Percentiles rank a stretch among this genome's conserved stretches.
phyloP scores from a whole-genome alignment of 2,888 invertebrate genomes.

The Oligia strigilis region DNA sequence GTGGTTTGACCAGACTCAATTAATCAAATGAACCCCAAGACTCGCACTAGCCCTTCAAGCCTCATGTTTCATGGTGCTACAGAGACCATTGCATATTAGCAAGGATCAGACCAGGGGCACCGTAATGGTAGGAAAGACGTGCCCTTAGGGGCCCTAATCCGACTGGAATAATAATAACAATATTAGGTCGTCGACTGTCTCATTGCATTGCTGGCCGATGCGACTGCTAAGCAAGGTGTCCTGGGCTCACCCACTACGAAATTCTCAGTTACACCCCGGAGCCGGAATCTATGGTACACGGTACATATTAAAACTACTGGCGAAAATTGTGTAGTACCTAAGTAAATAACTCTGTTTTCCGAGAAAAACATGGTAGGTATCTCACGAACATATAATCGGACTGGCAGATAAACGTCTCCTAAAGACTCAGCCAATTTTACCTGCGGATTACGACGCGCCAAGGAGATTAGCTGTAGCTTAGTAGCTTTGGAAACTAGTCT shows the following conservation, averaged over 20 bases:
- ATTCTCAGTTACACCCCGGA: not conserved
- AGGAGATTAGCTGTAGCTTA: conserved; percentile 21
- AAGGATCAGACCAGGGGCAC: not conserved
- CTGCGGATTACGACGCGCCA: conserved; percentile 26
- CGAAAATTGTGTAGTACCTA: not conserved
- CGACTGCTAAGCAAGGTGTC: not conserved
- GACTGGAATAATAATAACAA: not conserved
- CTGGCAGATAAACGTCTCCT: not conserved
- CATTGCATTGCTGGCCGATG: not conserved
- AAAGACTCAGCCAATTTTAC: conserved; percentile 32
- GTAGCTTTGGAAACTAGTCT: conserved; percentile 25
- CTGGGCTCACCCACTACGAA: not conserved
- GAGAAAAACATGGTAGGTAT: not conserved
- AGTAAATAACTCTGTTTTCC: not conserved
- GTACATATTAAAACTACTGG: not conserved
- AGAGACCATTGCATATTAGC: not conserved
- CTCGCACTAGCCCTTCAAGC: not conserved
- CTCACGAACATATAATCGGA: not conserved
- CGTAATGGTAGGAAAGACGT: not conserved
- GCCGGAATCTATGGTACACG: not conserved
- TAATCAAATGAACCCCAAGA: not conserved
- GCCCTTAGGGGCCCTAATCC: not conserved
- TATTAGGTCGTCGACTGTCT: too few relatives aligned
- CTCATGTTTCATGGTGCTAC: not conserved
- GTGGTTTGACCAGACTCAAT: not conserved